Evolutionary conservation across 2,113 vertebrate species (phyloP).

Genomic region (cattle (Bos taurus)): ARS-UCD2.0 NC_037328.1:64609501-64610000

Average conservation of each 20-base stretch:
- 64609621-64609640: conserved; percentile 11
- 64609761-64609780: background rate
- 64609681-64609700: background rate
- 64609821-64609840: background rate
- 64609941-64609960: background rate
- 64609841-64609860: background rate
- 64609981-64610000: background rate
- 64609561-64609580: background rate
- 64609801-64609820: background rate
- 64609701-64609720: background rate
- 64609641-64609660: background rate
- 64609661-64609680: background rate
- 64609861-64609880: background rate
- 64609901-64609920: background rate
- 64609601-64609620: background rate
- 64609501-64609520: background rate
- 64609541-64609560: background rate
- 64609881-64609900: background rate
- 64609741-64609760: background rate
- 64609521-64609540: background rate
- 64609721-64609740: background rate
- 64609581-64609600: background rate
- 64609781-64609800: background rate
- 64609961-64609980: background rate
- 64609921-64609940: background rate